Evolutionary conservation across 2,888 invertebrate species (phyloP), one percentile per base, ranked within the genome.

Genomic region (Nebria salina): DNA sequence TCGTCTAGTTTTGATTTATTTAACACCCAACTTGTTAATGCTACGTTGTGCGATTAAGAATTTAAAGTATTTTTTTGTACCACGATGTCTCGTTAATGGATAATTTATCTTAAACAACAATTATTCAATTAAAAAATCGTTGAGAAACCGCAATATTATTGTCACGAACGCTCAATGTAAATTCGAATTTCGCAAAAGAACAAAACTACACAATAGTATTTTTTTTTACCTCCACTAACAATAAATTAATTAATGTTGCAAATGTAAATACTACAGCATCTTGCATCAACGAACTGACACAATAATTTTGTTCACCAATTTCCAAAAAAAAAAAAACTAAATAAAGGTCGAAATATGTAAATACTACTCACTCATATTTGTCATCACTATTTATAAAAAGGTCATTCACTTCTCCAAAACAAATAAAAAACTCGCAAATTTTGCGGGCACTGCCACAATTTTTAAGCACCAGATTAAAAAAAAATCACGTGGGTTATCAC

Each of bases 351-450:
- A 54, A 54, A 54, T 13, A 54, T 34, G 13, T 54, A 70, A 70
- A 70, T 70, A 70, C 70, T 70, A 70, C 70, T 70, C 70, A 70
- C 70, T 70, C 70, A 70, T 70, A 26, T 70, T 70, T 70, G 70
- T 70, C 70, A 70, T 70, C 70, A 70, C 70, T 15, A 70, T 70
- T 20, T 25, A 26, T 25, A 26, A 8, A 66, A 66, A 26, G 11
- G 70, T 70, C 70, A 26, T 25, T 70, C 70, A 26, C 70, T 70
- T 70, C 5, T 70, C 5, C 34, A 25, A 68, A 68, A 25, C 8
- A 68, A 68, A 13, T 2, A 68, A 25, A 4, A 70, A 20, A 11
- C 34, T 15, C 25, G 13, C 15, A 66, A 20, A 66, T 20, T 66
- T 66, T 7, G 6, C 25, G 7, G 66, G 15, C 66, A 66, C 66